A percentile compares a stretch with the other conserved stretches of the same genome.
Conservation (phyloP, 2,113 vertebrate species). For the Psephotus haematonotus region DNA sequence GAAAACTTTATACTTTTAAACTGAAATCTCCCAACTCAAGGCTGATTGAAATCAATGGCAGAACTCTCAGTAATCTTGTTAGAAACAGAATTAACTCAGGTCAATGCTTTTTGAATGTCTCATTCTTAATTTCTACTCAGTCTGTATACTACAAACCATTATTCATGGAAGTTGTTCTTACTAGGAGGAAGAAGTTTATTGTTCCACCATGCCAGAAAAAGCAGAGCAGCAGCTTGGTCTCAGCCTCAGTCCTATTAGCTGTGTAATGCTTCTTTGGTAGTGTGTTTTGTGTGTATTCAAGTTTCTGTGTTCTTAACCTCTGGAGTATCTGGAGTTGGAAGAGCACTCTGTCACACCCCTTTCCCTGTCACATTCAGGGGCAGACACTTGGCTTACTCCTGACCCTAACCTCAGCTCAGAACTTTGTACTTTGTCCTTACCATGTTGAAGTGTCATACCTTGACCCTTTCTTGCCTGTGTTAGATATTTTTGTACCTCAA, state of each 20-base stretch:
- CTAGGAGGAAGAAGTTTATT: neutral
- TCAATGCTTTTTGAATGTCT: neutral
- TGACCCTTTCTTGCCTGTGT: neutral
- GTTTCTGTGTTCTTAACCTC: neutral
- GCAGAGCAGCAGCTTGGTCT: neutral
- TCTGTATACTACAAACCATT: neutral
- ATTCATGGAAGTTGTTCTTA: neutral
- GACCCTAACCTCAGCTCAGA: neutral
- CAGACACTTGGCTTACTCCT: neutral
- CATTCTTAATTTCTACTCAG: neutral
- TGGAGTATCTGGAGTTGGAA: neutral
- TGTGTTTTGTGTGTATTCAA: neutral
- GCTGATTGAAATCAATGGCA: neutral
- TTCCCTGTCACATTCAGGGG: neutral
- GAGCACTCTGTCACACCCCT: neutral
- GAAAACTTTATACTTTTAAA: neutral
- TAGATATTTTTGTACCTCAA: slow-evolving; percentile 1
- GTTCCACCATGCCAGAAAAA: neutral
- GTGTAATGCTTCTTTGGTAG: neutral
- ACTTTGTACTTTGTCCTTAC: slow-evolving; percentile 23
- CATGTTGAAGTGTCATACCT: neutral
- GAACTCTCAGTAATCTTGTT: neutral
- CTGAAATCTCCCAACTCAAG: neutral
- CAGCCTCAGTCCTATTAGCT: neutral
- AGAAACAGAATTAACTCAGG: neutral